These are phyloP conservation scores for Beroe ovata DNA, from an alignment of 37 sponge, comb jelly and placozoan species.

Conservation along the genomic window DNA sequence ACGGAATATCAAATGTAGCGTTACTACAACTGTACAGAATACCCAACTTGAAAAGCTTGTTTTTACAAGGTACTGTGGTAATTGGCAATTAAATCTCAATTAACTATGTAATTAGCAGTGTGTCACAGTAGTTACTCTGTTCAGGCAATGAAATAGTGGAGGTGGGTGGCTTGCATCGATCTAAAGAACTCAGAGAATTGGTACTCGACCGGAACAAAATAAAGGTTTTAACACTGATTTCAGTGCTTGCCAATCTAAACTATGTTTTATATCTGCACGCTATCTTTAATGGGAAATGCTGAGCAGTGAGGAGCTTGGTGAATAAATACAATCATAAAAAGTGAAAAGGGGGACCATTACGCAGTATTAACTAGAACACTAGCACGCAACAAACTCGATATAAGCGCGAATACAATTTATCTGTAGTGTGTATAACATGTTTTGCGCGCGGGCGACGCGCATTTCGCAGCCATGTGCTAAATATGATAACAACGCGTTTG, in stretches of 20 bases:
- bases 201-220: conserved; percentile 95
- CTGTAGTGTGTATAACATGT: conserved; percentile 58
- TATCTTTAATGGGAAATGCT: too few species aligned
- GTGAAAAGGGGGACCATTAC: neutral
- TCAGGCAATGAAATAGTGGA: conserved; percentile 84
- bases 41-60: conserved; percentile 83
- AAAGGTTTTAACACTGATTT: conserved; percentile 70
- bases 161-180: conserved; percentile 81
- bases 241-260: too few species aligned
- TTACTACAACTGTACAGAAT: conserved; percentile 78
- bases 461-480: neutral
- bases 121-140: too few species aligned
- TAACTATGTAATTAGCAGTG: too few species aligned
- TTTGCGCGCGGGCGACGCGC: conserved; percentile 63
- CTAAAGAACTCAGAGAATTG: conserved; percentile 76
- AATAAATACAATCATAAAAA: neutral
- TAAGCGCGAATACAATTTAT: neutral
- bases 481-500: neutral
- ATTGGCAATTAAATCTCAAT: too few species aligned
- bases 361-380: conserved; percentile 7
- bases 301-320: neutral
- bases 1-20: conserved; percentile 79
- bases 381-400: neutral
- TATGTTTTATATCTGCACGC: too few species aligned
- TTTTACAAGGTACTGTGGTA: conserved; percentile 93